Base-by-base conservation (phyloP, 2,113 vertebrate genomes). In the Megalops atlanticus region DNA sequence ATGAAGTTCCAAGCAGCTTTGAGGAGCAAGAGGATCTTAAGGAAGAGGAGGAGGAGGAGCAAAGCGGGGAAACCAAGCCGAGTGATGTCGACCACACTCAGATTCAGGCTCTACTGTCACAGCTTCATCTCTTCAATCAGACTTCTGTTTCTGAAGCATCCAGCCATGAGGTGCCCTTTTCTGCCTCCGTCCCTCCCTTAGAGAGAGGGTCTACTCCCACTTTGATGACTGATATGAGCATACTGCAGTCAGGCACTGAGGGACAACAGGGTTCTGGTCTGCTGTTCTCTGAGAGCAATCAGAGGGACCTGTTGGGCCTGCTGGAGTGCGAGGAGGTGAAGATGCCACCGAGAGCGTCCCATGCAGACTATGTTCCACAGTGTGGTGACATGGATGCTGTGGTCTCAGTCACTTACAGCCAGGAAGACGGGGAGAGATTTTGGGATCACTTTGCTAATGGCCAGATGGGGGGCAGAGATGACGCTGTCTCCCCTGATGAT, bases 231-330 rank as follows among this genome's bases (percentile, higher is more conserved):
- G 88, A 85, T 0, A 38, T 80, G 21, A 77, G 58, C n/a, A n/a
- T 6, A 15, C 35, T 73, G 33, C 73, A 41, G 5, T 10, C 64
- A 6, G 87, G 2, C 0, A 7, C 71, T 0, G 68, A 82, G 27
- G 24, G 18, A 10, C 78, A 64, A 54, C 88, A 91, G 10, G 91
- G 88, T 58, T 93, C 92, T 0, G 96, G 96, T 0, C 90, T 98
- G 69, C 91, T 97, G 33, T 96, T 96, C 0, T 92, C 95, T 0
- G 95, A 97, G 71, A 90, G 89, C 0, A 92, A 94, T 78, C 91
- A 93, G 0, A 94, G 92, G 36, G 95, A 96, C 81, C 74, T 97
- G 81, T 88, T 96, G 45, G 94, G 88, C 33, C 93, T 98, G 45
- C 89, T 98, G 84, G 89, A 90, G 81, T 92, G 84, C 0, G 94